Conservation (phyloP, 2,888 invertebrate species). For the Laothoe populi region DNA sequence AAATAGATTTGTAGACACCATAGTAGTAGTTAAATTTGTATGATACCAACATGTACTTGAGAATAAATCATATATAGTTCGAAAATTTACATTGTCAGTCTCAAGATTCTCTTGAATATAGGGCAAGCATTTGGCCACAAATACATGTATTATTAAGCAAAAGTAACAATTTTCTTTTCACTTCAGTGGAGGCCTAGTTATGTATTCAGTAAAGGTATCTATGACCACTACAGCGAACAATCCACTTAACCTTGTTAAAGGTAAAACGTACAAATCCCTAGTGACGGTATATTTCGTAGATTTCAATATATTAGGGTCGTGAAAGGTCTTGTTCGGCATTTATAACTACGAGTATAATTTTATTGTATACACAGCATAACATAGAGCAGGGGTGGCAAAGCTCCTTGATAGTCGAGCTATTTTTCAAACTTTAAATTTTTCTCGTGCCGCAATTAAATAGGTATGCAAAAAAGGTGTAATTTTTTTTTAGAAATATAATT, state of each 20-base stretch:
- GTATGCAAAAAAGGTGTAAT: too few relatives aligned
- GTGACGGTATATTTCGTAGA: neutral
- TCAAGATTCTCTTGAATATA: neutral
- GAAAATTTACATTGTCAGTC: too few relatives aligned
- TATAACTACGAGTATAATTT: neutral
- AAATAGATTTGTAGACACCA: too few relatives aligned
- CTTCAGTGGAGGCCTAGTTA: neutral
- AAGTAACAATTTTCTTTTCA: neutral
- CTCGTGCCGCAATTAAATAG: too few relatives aligned
- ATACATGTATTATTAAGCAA: neutral
- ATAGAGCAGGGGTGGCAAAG: too few relatives aligned
- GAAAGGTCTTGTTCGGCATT: neutral
- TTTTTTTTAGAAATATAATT: too few relatives aligned
- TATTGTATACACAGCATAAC: too few relatives aligned
- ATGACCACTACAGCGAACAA: slow-evolving; percentile 7
- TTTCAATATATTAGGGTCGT: slow-evolving; percentile 11
- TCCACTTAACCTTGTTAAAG: slow-evolving; percentile 20
- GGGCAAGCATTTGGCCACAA: neutral
- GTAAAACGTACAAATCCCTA: neutral
- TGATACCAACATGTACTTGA: too few relatives aligned
- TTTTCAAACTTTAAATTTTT: too few relatives aligned
- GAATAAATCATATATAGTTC: too few relatives aligned
- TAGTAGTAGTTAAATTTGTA: too few relatives aligned
- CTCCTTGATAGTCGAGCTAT: too few relatives aligned
- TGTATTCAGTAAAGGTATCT: neutral